Base-by-base conservation (phyloP, 2,113 vertebrate species). In the Cervus canadensis region DNA sequence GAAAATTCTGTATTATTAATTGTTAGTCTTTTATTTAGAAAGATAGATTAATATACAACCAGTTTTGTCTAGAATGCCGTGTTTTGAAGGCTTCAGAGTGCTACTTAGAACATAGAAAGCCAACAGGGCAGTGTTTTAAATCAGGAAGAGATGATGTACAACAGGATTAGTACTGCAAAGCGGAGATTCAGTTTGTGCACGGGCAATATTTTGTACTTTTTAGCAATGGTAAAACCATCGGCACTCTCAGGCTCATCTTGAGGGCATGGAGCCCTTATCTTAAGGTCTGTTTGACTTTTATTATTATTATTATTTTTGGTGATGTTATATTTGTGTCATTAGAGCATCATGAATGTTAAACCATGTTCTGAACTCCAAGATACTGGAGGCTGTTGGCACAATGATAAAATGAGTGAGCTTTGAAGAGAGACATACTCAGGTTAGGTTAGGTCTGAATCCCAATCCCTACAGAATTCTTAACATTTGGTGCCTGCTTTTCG, bases 211-310 rank as follows among this genome's bases (percentile, higher is more conserved):
- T 56, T 95, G 30, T 43, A 15, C 89, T 82, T 94, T 93, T 95
- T 86, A 97, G 97, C 96, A 60, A 23, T 74, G 64, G 45, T 96
- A 30, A 98, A 78, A 96, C 82, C 86, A 59, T 91, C 64, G 25
- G 30, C 59, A 23, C 60, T 56, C 26, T n/a, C 60, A 96, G 83
- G 33, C 33, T 94, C 56, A 40, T 93, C 94, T 93, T 88, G 60
- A 56, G 64, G 50, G 78, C 92, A 86, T 50, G 88, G 87, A 89
- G 83, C 94, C 43, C 59, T 92, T 26, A 48, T 28, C 74, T 10
- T 91, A 28, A 97, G 45, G 87, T n/a, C 67, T 92, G 48, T 78
- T 36, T 40, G 50, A 93, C 90, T 74, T 74, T 43, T 7, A 48
- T 90, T 96, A 94, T 78, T 19, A 95, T 76, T 90, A 95, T 94